A percentile compares a stretch with the other conserved stretches of the same genome.
Conservation (phyloP, 2,888 invertebrate genomes). For the Eupithecia subumbrata region DNA sequence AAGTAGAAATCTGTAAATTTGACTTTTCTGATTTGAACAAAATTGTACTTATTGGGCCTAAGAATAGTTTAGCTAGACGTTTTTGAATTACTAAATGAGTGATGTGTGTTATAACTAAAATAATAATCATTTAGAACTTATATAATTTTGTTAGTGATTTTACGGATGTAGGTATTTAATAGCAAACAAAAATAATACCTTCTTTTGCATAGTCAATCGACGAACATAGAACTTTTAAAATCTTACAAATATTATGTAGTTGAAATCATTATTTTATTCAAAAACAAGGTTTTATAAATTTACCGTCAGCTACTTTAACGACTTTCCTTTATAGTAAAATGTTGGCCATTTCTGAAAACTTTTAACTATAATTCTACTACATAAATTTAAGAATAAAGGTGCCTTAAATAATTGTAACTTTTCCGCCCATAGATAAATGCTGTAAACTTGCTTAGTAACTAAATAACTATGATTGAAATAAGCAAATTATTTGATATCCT, state of each 20-base stretch:
- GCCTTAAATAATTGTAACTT: constrained; percentile 73
- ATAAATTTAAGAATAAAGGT: constrained; percentile 56
- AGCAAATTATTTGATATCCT: neutral
- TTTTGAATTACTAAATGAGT: constrained; percentile 17
- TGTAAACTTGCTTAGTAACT: constrained; percentile 35
- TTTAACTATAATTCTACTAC: constrained; percentile 20
- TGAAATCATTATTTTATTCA: neutral
- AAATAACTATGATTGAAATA: neutral
- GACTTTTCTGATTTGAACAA: constrained; percentile 26
- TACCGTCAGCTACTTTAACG: neutral
- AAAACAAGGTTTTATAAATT: neutral
- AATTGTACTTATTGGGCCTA: constrained; percentile 41
- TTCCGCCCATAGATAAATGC: constrained; percentile 66
- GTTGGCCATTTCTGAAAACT: neutral
- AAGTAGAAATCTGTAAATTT: constrained; percentile 25
- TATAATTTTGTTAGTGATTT: neutral
- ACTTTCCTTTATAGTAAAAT: constrained; percentile 2
- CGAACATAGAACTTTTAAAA: neutral
- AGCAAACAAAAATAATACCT: neutral
- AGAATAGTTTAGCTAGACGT: constrained; percentile 3
- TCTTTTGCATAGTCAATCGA: neutral
- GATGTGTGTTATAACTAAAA: constrained; percentile 16
- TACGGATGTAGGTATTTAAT: neutral
- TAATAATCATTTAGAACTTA: neutral
- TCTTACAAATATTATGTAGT: neutral